phyloP scores from a whole-genome alignment of 2,888 invertebrate species.

The Scaptodrosophila latifasciaeformis region DNA sequence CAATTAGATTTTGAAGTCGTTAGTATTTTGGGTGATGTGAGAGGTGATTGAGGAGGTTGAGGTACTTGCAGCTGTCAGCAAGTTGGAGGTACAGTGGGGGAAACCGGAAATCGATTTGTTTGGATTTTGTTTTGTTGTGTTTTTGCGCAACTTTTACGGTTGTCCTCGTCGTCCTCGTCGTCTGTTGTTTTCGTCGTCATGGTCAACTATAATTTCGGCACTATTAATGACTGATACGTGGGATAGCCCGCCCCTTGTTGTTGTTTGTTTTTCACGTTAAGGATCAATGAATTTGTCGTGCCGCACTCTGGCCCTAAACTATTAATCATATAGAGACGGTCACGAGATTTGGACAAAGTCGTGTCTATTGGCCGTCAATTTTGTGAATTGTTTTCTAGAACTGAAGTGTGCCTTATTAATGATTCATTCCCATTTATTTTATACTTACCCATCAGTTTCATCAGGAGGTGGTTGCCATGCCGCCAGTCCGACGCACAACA shows the following conservation, averaged over 20 bases:
- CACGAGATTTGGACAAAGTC: no score
- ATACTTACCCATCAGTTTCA: slow-evolving; percentile 85
- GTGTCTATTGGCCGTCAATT: slow-evolving; percentile 15
- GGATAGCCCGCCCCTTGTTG: slow-evolving; percentile 4
- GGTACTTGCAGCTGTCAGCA: slow-evolving; percentile 60
- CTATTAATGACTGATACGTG: slow-evolving; percentile 57
- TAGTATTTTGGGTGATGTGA: slow-evolving; percentile 13
- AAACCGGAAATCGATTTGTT: slow-evolving; percentile 61
- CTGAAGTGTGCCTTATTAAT: slow-evolving; percentile 22
- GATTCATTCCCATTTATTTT: slow-evolving; percentile 16
- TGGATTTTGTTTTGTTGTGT: slow-evolving; percentile 61
- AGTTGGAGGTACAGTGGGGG: slow-evolving; percentile 27
- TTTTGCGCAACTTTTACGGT: slow-evolving; percentile 43
- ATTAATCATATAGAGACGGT: slow-evolving; percentile 56
- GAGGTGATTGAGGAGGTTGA: slow-evolving; percentile 5
- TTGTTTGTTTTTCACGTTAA: slow-evolving; percentile 49
- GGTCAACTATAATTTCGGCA: slow-evolving; percentile 66
- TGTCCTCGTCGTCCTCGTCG: neutral
- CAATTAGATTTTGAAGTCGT: slow-evolving; percentile 46
- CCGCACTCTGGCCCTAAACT: slow-evolving; percentile 50
- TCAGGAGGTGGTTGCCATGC: slow-evolving; percentile 76
- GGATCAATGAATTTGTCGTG: slow-evolving; percentile 57
- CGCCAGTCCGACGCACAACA: slow-evolving; percentile 57
- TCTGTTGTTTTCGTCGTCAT: slow-evolving; percentile 28
- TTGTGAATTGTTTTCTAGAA: slow-evolving; percentile 29